phyloP scores from a whole-genome alignment of 2,888 invertebrate species.

The Conistra vaccinii region DNA sequence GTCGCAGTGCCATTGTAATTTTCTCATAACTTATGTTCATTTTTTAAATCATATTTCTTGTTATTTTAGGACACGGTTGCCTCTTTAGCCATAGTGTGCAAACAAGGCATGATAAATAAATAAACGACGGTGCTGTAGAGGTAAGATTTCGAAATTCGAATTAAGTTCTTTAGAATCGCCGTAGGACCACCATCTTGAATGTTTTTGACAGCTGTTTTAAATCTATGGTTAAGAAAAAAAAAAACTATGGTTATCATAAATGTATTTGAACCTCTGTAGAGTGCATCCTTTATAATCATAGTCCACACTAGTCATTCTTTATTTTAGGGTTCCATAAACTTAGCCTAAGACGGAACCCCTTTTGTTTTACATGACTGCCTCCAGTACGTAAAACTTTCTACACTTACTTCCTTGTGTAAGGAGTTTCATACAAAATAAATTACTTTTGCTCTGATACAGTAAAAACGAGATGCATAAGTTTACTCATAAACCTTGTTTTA shows the following conservation, averaged over 20 bases:
- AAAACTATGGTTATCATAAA: neutral
- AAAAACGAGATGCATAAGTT: constrained; percentile 45
- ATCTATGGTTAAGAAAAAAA: neutral
- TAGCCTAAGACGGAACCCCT: neutral
- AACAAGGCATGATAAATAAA: constrained; percentile 47
- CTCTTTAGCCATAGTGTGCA: constrained; percentile 26
- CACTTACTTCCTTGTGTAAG: neutral
- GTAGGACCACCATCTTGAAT: constrained; percentile 2
- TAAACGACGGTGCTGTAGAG: constrained; percentile 16
- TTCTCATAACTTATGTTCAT: constrained; percentile 59
- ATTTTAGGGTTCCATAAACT: neutral
- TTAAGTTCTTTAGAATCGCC: neutral
- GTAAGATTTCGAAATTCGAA: constrained; percentile 18
- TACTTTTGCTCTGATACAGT: constrained; percentile 9
- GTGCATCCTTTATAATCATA: neutral
- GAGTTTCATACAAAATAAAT: constrained; percentile 35
- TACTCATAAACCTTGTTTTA: constrained; percentile 39
- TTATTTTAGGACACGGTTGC: constrained; percentile 52
- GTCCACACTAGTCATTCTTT: neutral
- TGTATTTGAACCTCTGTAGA: neutral
- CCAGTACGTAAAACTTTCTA: constrained; percentile 21
- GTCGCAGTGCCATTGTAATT: constrained; percentile 51
- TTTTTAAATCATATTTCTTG: constrained; percentile 50
- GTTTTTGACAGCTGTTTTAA: neutral
- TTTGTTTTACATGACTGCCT: neutral